These are phyloP conservation scores for Trichopoda pennipes DNA, from an alignment of 2,888 invertebrate species.

Conservation along the genomic window DNA sequence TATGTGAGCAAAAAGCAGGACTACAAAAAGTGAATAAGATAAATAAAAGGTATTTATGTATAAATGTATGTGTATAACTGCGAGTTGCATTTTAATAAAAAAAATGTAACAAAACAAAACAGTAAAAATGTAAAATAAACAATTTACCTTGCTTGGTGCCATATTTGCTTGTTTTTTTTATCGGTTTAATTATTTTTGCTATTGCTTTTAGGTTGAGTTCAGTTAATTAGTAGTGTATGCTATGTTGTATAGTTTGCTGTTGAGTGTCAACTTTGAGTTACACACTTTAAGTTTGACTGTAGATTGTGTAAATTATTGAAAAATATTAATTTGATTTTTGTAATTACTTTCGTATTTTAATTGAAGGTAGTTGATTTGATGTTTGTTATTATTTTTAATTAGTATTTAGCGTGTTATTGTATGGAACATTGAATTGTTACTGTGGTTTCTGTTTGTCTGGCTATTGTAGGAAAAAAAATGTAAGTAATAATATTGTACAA, in stretches of 20 bases:
- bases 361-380: constrained; percentile 50
- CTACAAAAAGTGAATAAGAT: neutral
- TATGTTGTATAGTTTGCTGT: constrained; percentile 37
- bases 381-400: constrained; percentile 3
- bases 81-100: constrained; percentile 36
- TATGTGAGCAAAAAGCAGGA: constrained; percentile 6
- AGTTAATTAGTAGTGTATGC: constrained; percentile 31
- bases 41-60: constrained; percentile 4
- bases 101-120: constrained; percentile 33
- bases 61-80: constrained; percentile 22
- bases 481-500: constrained; percentile 5
- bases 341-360: constrained; percentile 26
- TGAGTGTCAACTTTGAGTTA: constrained; percentile 57
- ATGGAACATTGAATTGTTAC: constrained; percentile 65
- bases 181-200: constrained; percentile 45
- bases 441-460: constrained; percentile 41
- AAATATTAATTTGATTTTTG: constrained; percentile 37
- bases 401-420: constrained; percentile 48
- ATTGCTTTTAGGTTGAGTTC: constrained; percentile 51
- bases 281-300: constrained; percentile 43
- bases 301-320: constrained; percentile 45
- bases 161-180: neutral
- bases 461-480: constrained; percentile 44
- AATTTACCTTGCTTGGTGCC: constrained; percentile 6
- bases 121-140: constrained; percentile 40